A percentile compares a stretch with the other conserved stretches of the same genome.
These are phyloP conservation scores for Lagodon rhomboides DNA, from an alignment of 2,797 vertebrate species.

Conservation along the genomic window DNA sequence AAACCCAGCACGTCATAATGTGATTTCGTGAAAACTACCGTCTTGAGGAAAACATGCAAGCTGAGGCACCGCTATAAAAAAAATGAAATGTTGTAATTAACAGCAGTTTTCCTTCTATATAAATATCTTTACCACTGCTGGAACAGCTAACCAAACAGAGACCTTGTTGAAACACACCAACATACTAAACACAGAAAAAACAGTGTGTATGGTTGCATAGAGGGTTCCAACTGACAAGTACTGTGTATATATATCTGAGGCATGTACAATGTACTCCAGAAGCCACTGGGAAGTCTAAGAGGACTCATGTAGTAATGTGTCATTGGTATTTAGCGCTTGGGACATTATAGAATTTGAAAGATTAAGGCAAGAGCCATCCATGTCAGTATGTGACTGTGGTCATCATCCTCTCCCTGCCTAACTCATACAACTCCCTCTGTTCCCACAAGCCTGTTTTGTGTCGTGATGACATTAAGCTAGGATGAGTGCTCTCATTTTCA, in stretches of 20 bases:
- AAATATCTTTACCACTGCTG: background rate
- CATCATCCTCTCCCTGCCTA: constrained; percentile 49
- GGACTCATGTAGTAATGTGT: background rate
- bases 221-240: background rate
- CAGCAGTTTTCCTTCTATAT: background rate
- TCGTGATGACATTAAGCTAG: constrained; percentile 57
- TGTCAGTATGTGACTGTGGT: constrained; percentile 36
- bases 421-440: constrained; percentile 37
- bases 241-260: background rate
- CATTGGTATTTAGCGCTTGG: background rate
- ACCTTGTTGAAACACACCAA: no score
- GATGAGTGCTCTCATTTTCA: constrained; percentile 70
- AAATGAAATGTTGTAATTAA: background rate
- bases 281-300: background rate
- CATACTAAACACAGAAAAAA: background rate
- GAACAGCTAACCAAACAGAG: background rate
- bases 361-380: constrained; percentile 42
- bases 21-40: no score
- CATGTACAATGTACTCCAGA: background rate
- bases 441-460: constrained; percentile 45
- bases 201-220: background rate
- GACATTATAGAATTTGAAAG: background rate
- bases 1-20: no score
- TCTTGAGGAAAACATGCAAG: no score
- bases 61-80: background rate